phyloP scores from a whole-genome alignment of 2,797 vertebrate species.

The Sarcophilus harrisii region DNA sequence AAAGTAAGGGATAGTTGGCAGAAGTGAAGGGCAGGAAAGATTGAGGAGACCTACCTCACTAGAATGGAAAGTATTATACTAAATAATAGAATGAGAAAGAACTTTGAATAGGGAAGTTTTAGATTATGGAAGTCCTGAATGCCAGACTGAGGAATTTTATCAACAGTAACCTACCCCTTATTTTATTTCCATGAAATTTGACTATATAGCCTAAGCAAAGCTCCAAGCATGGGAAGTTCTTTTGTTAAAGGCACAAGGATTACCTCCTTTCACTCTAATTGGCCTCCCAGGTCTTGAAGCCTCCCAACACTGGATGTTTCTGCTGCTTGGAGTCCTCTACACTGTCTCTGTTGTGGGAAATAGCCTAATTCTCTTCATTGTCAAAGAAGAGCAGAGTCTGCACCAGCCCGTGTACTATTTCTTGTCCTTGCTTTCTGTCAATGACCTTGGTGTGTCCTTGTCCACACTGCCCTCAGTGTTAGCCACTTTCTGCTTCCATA shows the following conservation, averaged over 20 bases:
- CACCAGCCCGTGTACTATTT: constrained; percentile 89
- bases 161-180: background rate
- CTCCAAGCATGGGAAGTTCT: constrained; percentile 28
- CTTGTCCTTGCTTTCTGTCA: constrained; percentile 83
- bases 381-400: constrained; percentile 81
- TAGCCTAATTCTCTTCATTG: constrained; percentile 81
- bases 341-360: constrained; percentile 85
- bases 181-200: background rate
- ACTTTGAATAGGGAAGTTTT: background rate
- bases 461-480: constrained; percentile 83
- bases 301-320: constrained; percentile 60
- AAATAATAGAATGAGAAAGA: background rate
- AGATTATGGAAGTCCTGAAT: background rate
- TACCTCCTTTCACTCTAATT: constrained; percentile 55
- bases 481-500: constrained; percentile 65
- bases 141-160: background rate
- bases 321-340: constrained; percentile 63
- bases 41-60: background rate
- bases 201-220: background rate
- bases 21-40: background rate
- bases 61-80: background rate
- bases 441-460: constrained; percentile 83
- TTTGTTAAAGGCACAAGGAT: constrained; percentile 39
- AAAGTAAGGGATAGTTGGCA: background rate
- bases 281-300: constrained; percentile 64